Conservation (phyloP, 2,797 vertebrate species). For the Cheracebus regulus region DNA sequence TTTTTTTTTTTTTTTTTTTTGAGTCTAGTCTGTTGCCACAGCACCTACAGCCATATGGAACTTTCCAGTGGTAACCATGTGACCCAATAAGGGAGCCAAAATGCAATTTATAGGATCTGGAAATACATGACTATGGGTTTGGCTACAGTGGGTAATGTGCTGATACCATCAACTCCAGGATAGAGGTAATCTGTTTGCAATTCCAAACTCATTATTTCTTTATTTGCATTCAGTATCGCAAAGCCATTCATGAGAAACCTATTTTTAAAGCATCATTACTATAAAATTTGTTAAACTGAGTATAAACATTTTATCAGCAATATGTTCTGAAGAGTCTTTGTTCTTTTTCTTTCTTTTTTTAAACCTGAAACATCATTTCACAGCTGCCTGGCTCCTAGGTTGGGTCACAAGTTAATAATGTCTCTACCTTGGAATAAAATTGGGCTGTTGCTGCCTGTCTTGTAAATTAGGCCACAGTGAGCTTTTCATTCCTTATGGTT, state of each 20-base stretch:
- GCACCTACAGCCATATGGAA: neutral
- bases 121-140: neutral
- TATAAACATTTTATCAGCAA: constrained; percentile 80
- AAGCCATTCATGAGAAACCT: constrained; percentile 79
- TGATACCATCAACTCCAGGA: constrained; percentile 36
- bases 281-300: constrained; percentile 75
- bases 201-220: constrained; percentile 74
- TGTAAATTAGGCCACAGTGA: constrained; percentile 52
- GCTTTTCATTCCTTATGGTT: constrained; percentile 58
- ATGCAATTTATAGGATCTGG: constrained; percentile 20
- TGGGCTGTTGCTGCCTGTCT: constrained; percentile 63
- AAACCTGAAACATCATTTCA: constrained; percentile 73
- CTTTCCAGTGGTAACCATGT: constrained; percentile 3
- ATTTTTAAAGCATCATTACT: constrained; percentile 74
- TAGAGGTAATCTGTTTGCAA: constrained; percentile 69
- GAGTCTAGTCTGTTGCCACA: neutral
- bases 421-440: constrained; percentile 69
- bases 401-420: constrained; percentile 72
- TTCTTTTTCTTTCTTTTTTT: constrained; percentile 13
- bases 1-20: neutral
- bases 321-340: constrained; percentile 14
- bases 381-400: constrained; percentile 63
- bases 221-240: constrained; percentile 75
- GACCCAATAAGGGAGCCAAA: neutral
- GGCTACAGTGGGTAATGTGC: neutral